Base-by-base conservation (phyloP, 30 jellyfish, hydroid and myxozoan genomes). In the Pelagia noctiluca region DNA sequence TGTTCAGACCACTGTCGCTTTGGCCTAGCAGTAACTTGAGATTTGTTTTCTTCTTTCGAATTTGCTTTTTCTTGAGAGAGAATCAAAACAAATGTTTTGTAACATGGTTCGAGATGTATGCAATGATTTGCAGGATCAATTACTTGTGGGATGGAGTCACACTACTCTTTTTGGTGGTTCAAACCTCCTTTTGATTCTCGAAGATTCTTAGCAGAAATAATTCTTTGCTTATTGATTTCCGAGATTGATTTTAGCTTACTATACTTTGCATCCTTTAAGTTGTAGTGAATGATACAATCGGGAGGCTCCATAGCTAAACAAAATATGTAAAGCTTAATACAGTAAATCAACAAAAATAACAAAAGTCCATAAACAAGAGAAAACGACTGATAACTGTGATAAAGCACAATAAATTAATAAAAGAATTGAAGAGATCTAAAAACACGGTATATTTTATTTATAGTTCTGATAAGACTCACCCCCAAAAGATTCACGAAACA, bases 31-130 rank as follows among this genome's bases (percentile, higher is more conserved):
- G 62, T n/a, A 48, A 48, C 62, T 48, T 13, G 13, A 48, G 18
- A 48, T 13, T 11, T 48, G n/a, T 48, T 11, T 13, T 48, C n/a
- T 48, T 48, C n/a, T n/a, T 26, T n/a, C 19, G 57, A 5, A 42
- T 42, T 42, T 16, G 8, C 16, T 42, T 60, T 60, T 60, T 26
- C 35, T 26, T 60, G 72, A 60, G 72, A 60, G 21, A 60, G 72
- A 60, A 60, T 60, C 19, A 60, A 12, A 22, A 26, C 72, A 60
- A 60, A n/a, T 4, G 10, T 60, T 60, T 60, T 60, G 35, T 60
- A 60, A n/a, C 72, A 60, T 4, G 72, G 72, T 12, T 60, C 72
- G 11, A 60, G 72, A 24, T 60, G 72, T 5, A 60, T 60, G 10
- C 72, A 10, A n/a, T 60, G 30, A n/a, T 5, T n/a, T 5, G 22